Conservation (phyloP, 1,140 invertebrate species). For the Papilio glaucus region DNA sequence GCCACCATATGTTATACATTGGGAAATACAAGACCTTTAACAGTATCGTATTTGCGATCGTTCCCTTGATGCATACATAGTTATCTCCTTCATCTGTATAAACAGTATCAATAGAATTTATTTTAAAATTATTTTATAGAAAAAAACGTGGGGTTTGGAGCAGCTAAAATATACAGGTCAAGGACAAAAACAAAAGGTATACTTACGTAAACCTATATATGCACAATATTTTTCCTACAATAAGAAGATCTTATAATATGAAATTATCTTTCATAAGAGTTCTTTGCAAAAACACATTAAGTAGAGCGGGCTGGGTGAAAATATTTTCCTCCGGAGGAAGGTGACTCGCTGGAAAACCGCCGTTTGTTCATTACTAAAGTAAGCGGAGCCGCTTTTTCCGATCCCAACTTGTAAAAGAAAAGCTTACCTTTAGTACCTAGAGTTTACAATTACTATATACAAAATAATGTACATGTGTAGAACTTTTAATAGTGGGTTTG, state of each 20-base stretch:
- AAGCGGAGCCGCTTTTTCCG: not conserved
- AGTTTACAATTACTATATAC: not conserved
- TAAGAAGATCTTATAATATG: not conserved
- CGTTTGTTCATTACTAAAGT: slow-evolving; percentile 37
- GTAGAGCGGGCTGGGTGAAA: slow-evolving; percentile 33
- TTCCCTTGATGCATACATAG: too few relatives aligned
- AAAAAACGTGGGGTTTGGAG: too few relatives aligned
- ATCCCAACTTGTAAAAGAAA: slow-evolving; percentile 32
- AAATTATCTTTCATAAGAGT: slow-evolving; percentile 29
- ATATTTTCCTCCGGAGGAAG: slow-evolving; percentile 38
- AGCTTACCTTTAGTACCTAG: not conserved
- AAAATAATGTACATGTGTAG: not conserved
- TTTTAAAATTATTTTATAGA: too few relatives aligned
- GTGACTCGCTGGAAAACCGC: slow-evolving; percentile 39
- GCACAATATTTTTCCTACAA: not conserved
- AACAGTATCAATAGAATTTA: too few relatives aligned
- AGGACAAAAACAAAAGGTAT: too few relatives aligned
- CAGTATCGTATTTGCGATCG: too few relatives aligned
- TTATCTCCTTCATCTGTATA: too few relatives aligned
- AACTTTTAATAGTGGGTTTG: too few relatives aligned
- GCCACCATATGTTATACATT: too few relatives aligned
- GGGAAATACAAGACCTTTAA: too few relatives aligned
- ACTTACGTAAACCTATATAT: not conserved
- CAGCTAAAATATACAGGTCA: not conserved
- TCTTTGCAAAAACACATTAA: slow-evolving; percentile 43